Percentiles rank a stretch among this genome's conserved stretches.
Evolutionary conservation across 1,140 invertebrate species (phyloP).

Genomic region (Drosophila azteca): DNA sequence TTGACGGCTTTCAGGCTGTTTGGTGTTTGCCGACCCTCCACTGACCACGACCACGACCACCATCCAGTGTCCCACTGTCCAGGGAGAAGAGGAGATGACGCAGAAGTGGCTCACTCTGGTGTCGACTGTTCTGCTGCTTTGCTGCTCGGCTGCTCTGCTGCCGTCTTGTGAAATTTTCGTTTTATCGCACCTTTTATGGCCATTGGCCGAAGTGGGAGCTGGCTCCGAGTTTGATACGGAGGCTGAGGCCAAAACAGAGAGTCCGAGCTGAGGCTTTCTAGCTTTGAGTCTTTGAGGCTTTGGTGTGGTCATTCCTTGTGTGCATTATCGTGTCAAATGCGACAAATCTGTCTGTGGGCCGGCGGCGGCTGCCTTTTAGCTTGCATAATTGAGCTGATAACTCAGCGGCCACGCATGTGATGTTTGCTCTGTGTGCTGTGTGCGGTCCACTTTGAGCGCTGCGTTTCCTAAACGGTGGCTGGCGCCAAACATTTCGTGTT

Average conservation of each 20-base stretch:
- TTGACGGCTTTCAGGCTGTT: slow-evolving; percentile 76
- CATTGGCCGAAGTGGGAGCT: slow-evolving; percentile 48
- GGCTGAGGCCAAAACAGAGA: neutral
- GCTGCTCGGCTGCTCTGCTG: slow-evolving; percentile 12
- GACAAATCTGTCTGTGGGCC: slow-evolving; percentile 75
- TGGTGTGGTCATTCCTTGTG: slow-evolving; percentile 63
- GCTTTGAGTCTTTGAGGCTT: slow-evolving; percentile 1
- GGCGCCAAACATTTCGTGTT: slow-evolving; percentile 66
- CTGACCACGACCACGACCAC: slow-evolving; percentile 1
- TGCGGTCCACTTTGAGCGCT: slow-evolving; percentile 59
- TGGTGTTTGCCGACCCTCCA: slow-evolving; percentile 71
- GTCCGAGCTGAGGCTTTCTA: no score
- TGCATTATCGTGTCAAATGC: slow-evolving; percentile 80
- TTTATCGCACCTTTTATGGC: slow-evolving; percentile 81
- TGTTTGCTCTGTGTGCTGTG: slow-evolving; percentile 1
- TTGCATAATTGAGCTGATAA: slow-evolving; percentile 76
- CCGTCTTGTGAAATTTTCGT: slow-evolving; percentile 79
- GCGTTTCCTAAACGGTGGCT: slow-evolving; percentile 70
- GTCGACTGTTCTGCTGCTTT: slow-evolving; percentile 8
- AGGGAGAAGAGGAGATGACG: slow-evolving; percentile 46
- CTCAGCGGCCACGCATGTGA: slow-evolving; percentile 39
- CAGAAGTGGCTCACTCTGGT: slow-evolving; percentile 20
- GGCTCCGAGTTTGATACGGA: slow-evolving; percentile 21
- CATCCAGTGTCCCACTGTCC: neutral
- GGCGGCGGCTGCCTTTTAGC: slow-evolving; percentile 70